Percentiles rank a stretch among this genome's conserved stretches.
Evolutionary conservation across 1,140 invertebrate species (phyloP).

Genomic region (Tyrophagus putrescentiae): DNA sequence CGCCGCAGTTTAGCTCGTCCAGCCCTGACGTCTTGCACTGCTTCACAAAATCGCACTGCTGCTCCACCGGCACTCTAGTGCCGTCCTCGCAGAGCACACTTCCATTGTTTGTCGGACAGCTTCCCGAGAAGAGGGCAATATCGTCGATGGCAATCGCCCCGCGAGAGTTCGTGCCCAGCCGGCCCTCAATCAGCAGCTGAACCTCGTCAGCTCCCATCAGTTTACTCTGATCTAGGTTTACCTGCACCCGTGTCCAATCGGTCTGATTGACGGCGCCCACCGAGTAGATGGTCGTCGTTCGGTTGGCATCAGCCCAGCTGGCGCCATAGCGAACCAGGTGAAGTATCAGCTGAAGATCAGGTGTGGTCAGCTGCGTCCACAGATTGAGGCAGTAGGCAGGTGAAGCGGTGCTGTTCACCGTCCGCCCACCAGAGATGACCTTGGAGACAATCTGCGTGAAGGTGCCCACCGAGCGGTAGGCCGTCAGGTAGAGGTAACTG

Average conservation of each 20-base stretch:
- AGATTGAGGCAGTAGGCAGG: neutral
- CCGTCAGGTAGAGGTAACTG: slow-evolving; percentile 5
- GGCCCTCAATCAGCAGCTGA: slow-evolving; percentile 1
- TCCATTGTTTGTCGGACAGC: neutral
- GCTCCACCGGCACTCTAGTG: neutral
- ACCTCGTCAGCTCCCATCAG: neutral
- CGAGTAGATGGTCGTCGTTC: neutral
- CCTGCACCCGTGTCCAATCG: slow-evolving; percentile 6
- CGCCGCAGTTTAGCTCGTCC: neutral
- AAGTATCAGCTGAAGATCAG: neutral
- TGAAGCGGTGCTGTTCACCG: neutral
- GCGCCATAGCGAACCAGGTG: neutral
- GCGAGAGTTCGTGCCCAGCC: neutral
- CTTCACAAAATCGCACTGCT: neutral
- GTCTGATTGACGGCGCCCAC: neutral
- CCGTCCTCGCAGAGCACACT: slow-evolving; percentile 15
- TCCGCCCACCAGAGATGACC: neutral
- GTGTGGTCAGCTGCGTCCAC: neutral
- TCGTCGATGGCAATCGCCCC: slow-evolving; percentile 1
- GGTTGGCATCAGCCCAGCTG: neutral
- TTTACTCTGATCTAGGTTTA: neutral
- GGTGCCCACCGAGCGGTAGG: neutral
- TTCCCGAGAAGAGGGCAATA: neutral
- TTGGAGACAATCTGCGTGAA: neutral
- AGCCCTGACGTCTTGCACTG: slow-evolving; percentile 5